A percentile compares a stretch with the other conserved stretches of the same genome.
These are phyloP conservation scores for Lutjanus argentimaculatus DNA, from an alignment of 2,797 vertebrate species.

Conservation along the genomic window DNA sequence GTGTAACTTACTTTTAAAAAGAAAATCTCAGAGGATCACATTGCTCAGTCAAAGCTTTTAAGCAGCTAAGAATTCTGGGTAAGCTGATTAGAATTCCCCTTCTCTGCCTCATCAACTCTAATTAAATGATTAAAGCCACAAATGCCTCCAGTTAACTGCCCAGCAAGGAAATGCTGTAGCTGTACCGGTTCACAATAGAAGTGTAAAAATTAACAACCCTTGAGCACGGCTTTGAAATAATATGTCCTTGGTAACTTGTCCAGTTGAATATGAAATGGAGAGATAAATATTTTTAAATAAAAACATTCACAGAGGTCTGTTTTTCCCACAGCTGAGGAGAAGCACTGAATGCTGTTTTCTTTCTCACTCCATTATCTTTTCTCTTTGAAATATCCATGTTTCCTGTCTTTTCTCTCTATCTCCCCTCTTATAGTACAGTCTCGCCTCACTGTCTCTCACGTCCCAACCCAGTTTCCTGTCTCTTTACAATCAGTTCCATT, in stretches of 20 bases:
- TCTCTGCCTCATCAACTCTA: constrained; percentile 2
- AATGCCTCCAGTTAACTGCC: background rate
- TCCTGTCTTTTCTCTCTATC: constrained; percentile 36
- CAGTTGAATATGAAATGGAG: background rate
- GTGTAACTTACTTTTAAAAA: background rate
- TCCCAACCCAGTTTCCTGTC: constrained; percentile 46
- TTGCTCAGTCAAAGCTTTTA: background rate
- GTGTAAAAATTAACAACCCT: background rate
- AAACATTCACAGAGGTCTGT: background rate
- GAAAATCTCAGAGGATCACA: background rate
- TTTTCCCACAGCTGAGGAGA: background rate
- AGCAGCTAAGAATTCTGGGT: background rate
- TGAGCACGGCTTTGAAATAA: background rate
- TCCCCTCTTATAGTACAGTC: constrained; percentile 14
- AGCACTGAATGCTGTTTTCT: background rate
- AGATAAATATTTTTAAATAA: background rate
- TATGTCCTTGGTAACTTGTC: background rate
- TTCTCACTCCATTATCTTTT: constrained; percentile 3
- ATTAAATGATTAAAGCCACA: constrained; percentile 24
- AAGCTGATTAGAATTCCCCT: background rate
- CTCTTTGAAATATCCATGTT: constrained; percentile 23
- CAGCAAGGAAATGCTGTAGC: background rate
- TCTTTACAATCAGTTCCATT: constrained; percentile 24
- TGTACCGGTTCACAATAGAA: background rate
- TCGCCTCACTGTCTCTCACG: constrained; percentile 27